A percentile compares a stretch with the other conserved stretches of the same genome.
phyloP scores from a whole-genome alignment of 2,113 vertebrate genomes.

The Patagioenas fasciata region DNA sequence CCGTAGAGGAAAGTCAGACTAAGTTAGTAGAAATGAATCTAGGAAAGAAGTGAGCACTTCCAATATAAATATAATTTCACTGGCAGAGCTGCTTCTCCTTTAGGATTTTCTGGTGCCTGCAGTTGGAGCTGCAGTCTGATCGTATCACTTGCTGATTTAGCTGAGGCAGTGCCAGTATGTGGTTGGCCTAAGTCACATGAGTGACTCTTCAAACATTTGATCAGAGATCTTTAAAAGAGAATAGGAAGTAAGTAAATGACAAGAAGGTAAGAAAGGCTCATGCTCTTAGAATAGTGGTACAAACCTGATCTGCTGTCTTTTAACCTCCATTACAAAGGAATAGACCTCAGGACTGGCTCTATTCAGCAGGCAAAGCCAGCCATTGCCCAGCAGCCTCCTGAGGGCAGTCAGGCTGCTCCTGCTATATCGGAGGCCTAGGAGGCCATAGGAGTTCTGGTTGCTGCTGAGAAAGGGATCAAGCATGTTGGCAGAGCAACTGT shows the following conservation, averaged over 20 bases:
- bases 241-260: neutral
- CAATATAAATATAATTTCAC: neutral
- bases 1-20: neutral
- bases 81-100: neutral
- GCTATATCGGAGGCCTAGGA: neutral
- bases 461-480: neutral
- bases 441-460: neutral
- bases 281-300: neutral
- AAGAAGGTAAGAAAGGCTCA: neutral
- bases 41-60: neutral
- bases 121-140: neutral
- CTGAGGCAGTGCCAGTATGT: neutral
- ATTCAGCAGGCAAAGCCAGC: neutral
- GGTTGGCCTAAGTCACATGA: neutral
- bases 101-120: neutral
- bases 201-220: neutral
- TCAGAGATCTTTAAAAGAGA: neutral
- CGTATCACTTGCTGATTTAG: rapidly evolving
- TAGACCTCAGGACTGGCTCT: neutral
- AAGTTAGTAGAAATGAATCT: neutral
- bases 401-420: neutral
- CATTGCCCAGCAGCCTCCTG: neutral
- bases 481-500: neutral
- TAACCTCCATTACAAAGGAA: neutral
- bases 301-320: neutral